phyloP scores from a whole-genome alignment of 2,113 vertebrate species.

The Centropus bengalensis region DNA sequence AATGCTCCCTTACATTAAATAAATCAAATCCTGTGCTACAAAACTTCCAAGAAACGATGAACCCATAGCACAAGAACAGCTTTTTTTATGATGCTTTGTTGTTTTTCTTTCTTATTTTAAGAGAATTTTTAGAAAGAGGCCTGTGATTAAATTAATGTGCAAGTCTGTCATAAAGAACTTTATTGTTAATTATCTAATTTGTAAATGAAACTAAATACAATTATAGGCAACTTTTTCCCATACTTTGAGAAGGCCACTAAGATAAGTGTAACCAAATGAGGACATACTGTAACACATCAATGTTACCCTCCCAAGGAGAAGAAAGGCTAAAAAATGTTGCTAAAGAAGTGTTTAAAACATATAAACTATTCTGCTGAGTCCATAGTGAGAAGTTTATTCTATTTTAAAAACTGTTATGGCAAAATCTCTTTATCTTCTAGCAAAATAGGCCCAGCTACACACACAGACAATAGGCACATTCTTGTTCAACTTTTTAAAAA shows the following conservation, averaged over 20 bases:
- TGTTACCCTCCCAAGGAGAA: background rate
- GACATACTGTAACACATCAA: background rate
- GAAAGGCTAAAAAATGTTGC: background rate
- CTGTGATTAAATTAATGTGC: background rate
- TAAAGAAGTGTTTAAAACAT: background rate
- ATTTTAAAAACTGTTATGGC: background rate
- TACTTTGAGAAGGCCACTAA: background rate
- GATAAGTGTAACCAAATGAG: background rate
- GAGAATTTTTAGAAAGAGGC: background rate
- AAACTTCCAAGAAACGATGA: background rate
- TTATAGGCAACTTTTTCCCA: rapidly evolving
- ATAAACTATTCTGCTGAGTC: rapidly evolving
- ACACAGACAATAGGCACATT: background rate
- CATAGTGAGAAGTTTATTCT: rapidly evolving
- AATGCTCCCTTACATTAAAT: background rate
- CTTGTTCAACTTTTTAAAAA: background rate
- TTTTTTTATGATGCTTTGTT: background rate
- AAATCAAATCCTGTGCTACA: background rate
- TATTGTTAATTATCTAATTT: background rate
- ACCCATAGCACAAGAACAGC: background rate
- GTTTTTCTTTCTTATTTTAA: background rate
- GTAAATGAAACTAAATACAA: background rate
- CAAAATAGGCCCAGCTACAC: background rate
- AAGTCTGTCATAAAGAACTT: background rate
- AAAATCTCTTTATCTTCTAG: background rate